phyloP scores from a whole-genome alignment of 2,888 invertebrate genomes.

The Diabrotica balteata region DNA sequence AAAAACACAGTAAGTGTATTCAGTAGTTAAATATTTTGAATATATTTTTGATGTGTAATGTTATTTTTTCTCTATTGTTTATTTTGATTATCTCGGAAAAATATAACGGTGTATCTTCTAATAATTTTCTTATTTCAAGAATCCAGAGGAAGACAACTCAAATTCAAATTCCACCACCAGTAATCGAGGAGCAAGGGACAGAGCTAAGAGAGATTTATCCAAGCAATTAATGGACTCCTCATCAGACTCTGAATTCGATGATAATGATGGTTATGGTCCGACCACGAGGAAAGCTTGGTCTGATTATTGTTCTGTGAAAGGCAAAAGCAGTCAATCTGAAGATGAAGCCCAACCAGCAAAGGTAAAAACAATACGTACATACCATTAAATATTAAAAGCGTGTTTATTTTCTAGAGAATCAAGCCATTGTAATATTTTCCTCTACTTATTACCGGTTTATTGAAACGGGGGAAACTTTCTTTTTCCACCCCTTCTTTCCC shows the following conservation, averaged over 20 bases:
- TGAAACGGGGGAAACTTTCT: too few relatives aligned
- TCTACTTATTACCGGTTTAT: too few relatives aligned
- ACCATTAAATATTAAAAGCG: too few relatives aligned
- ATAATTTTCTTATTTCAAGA: slow-evolving; percentile 39
- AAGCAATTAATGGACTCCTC: slow-evolving; percentile 62
- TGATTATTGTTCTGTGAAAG: slow-evolving; percentile 71
- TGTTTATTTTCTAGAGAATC: too few relatives aligned
- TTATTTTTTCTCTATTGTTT: too few relatives aligned
- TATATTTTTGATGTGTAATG: too few relatives aligned
- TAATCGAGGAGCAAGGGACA: slow-evolving; percentile 57
- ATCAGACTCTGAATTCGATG: slow-evolving; percentile 57
- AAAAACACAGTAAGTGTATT: too few relatives aligned
- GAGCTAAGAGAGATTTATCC: slow-evolving; percentile 63
- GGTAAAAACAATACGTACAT: slow-evolving; percentile 37
- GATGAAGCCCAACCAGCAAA: slow-evolving; percentile 62
- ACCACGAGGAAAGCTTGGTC: slow-evolving; percentile 80
- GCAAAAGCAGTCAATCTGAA: slow-evolving; percentile 69
- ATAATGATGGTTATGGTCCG: slow-evolving; percentile 65
- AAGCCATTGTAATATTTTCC: too few relatives aligned
- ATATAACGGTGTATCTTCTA: background rate
- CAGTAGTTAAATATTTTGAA: too few relatives aligned
- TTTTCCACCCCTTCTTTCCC: too few relatives aligned
- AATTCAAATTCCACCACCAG: slow-evolving; percentile 38
- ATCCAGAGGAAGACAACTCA: slow-evolving; percentile 50
- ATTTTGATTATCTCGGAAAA: too few relatives aligned